Base-by-base conservation (phyloP, 2,888 invertebrate species). In the Crioceris asparagi region DNA sequence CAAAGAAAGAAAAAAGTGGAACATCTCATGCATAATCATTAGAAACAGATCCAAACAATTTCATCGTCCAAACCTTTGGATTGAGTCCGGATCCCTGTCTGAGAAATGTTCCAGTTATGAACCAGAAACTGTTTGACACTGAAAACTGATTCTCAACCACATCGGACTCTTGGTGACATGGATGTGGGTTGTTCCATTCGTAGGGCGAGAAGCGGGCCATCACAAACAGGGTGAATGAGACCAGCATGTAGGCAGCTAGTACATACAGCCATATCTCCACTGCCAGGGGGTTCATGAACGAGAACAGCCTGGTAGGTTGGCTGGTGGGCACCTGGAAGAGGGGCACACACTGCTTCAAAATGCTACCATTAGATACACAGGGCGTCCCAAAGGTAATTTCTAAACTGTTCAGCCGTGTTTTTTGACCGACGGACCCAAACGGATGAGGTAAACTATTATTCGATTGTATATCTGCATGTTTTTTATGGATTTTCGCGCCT, bases 191-290 rank as follows among this genome's bases (percentile, higher is more conserved):
- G 54, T 86, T 81, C 90, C 91, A 91, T 65, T 96, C 96, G 64
- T 93, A 93, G 1, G 97, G 97, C 18, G 90, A 91, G 67, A 97
- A 96, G 47, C 94, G 72, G 5, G 96, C 96, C 77, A 97, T 86
- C 36, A 97, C 87, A 66, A 94, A 96, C 51, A 97, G 72, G 0
- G 91, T 90, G 62, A 90, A 86, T 16, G 88, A 87, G 45, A 96
- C 94, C 49, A 94, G 74, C 49, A 94, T 75, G 66, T 96, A 97
- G 11, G 94, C 93, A 15, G 90, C 88, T 47, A 92, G 67, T 41
- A 93, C 88, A 69, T 92, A 88, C 46, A 94, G 70, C 97, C 97
- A 97, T 52, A 97, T 96, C 68, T 96, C 91, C 52, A 90, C 81
- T 1, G 93, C 92, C 55, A 97, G 71, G 0, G 97, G 97, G 61